These are phyloP conservation scores for Uria lomvia DNA, from an alignment of 2,113 vertebrate genomes.

Conservation along the genomic window DNA sequence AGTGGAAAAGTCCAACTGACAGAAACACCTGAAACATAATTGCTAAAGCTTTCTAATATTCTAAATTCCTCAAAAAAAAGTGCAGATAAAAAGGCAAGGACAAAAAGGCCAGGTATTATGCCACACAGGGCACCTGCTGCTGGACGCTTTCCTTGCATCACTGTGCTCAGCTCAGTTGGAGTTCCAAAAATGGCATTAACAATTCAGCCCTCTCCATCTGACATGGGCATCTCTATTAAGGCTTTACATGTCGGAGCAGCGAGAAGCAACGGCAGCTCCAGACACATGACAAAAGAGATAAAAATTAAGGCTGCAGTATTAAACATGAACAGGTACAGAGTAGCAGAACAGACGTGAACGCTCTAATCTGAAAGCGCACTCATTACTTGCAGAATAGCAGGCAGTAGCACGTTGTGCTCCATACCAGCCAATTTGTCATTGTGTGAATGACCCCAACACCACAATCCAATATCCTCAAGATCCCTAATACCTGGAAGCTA, in stretches of 20 bases:
- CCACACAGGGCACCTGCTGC: neutral
- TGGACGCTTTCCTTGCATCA: neutral
- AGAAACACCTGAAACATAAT: neutral
- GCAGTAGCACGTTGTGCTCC: neutral
- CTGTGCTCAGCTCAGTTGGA: neutral
- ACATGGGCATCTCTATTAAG: neutral
- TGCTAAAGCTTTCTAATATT: neutral
- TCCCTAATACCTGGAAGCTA: neutral
- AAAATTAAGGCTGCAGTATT: neutral
- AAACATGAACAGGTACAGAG: neutral
- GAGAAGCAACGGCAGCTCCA: neutral
- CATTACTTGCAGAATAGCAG: neutral
- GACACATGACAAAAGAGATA: neutral
- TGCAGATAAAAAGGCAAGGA: neutral
- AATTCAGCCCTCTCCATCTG: neutral
- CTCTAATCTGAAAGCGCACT: neutral
- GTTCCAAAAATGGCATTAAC: neutral
- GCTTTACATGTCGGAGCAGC: neutral
- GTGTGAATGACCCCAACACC: neutral
- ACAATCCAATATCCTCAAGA: neutral
- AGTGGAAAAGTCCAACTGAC: neutral
- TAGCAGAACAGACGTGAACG: neutral
- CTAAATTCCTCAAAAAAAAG: neutral
- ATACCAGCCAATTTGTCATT: neutral
- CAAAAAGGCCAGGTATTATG: neutral